phyloP scores from a whole-genome alignment of 1,140 invertebrate species.

The Nylanderia fulva region DNA sequence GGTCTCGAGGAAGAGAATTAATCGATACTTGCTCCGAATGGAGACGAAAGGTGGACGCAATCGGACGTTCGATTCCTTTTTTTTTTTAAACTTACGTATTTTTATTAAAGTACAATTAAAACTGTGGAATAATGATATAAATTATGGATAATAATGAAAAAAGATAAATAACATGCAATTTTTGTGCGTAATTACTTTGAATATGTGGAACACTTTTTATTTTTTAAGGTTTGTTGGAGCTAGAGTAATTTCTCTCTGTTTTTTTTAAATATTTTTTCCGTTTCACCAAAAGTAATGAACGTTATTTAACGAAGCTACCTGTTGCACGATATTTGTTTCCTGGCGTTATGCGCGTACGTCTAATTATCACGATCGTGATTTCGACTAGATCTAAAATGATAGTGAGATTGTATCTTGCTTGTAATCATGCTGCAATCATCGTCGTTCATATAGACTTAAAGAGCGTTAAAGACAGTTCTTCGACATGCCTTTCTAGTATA shows the following conservation, averaged over 20 bases:
- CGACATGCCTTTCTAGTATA: not conserved
- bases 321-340: constrained; percentile 59
- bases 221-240: constrained; percentile 30
- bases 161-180: not conserved
- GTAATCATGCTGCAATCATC: not conserved
- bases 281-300: constrained; percentile 51
- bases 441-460: not conserved
- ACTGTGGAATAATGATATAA: not conserved
- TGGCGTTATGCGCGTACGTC: constrained; percentile 29
- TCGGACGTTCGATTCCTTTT: not conserved
- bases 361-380: constrained; percentile 35
- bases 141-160: not conserved
- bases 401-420: not conserved
- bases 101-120: not conserved
- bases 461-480: not conserved
- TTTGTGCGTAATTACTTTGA: constrained; percentile 45
- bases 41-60: constrained; percentile 24
- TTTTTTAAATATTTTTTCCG: constrained; percentile 8
- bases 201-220: not conserved
- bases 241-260: constrained; percentile 16
- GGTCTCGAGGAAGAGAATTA: constrained; percentile 15
- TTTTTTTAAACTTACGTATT: constrained; percentile 3
- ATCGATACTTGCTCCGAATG: constrained; percentile 25
- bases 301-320: constrained; percentile 56
- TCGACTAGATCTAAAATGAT: not conserved